Evolutionary conservation across 2,113 vertebrate genomes (phyloP).

Genomic region (Solea senegalensis): DNA sequence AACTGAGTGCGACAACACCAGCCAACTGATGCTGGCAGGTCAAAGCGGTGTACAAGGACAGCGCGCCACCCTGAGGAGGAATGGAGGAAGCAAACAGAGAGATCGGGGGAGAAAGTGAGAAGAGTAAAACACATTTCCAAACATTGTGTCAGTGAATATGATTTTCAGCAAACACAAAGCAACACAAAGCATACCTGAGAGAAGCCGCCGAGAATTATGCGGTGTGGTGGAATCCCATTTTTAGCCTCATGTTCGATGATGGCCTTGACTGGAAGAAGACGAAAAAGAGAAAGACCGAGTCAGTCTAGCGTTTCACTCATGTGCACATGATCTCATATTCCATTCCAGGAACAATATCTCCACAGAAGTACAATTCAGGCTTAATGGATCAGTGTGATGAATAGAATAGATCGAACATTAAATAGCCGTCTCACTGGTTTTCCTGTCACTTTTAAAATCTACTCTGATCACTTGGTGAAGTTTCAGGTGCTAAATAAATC

Average conservation of each 20-base stretch:
- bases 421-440: not conserved
- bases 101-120: not conserved
- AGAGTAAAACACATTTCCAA: not conserved
- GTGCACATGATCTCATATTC: no score
- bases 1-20: slow-evolving; percentile 95
- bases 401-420: not conserved
- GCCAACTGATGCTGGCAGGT: slow-evolving; percentile 94
- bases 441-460: not conserved
- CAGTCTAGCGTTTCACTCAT: no score
- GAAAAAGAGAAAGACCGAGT: not conserved
- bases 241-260: slow-evolving; percentile 96
- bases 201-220: slow-evolving; percentile 95
- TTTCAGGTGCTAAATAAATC: no score
- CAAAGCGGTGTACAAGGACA: slow-evolving; percentile 96
- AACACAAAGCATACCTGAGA: slow-evolving; percentile 88
- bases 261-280: slow-evolving; percentile 87
- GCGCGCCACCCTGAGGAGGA: slow-evolving; percentile 89
- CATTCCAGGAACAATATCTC: no score
- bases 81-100: not conserved
- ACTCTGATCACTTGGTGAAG: slow-evolving; percentile 18
- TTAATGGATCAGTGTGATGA: not conserved
- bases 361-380: not conserved
- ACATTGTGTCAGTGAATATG: not conserved
- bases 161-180: not conserved
- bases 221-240: slow-evolving; percentile 94